These are phyloP conservation scores for Icerya purchasi DNA, from an alignment of 2,888 invertebrate species.

Conservation along the genomic window DNA sequence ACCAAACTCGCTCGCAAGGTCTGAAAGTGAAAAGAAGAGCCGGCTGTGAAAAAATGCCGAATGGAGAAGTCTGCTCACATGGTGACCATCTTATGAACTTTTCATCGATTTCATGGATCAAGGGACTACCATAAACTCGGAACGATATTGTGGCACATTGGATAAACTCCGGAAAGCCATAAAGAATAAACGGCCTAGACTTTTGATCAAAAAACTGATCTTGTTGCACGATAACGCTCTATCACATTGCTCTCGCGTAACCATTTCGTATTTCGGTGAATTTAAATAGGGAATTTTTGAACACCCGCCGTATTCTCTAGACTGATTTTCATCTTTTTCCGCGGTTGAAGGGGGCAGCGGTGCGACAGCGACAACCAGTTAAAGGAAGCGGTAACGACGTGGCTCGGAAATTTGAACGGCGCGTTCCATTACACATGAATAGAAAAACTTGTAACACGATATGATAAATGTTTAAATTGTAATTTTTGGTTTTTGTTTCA, in stretches of 20 bases:
- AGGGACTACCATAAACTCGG: conserved; percentile 14
- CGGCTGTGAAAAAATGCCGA: too few species aligned
- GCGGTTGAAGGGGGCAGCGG: too few species aligned
- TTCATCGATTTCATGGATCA: conserved; percentile 13
- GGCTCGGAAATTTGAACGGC: too few species aligned
- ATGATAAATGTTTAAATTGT: too few species aligned
- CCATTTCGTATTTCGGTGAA: conserved; percentile 7
- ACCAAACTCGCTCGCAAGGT: conserved; percentile 10
- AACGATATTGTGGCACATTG: conserved; percentile 7
- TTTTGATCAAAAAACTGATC: neutral
- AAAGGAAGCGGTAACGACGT: too few species aligned
- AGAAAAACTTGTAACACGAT: too few species aligned
- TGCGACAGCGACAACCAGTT: too few species aligned
- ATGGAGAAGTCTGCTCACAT: too few species aligned
- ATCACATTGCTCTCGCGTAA: conserved; percentile 13
- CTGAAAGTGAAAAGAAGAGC: conserved; percentile 13
- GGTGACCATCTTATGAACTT: conserved; percentile 15
- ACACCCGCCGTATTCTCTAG: conserved; percentile 12
- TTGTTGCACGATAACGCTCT: conserved; percentile 10
- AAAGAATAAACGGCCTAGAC: conserved; percentile 6
- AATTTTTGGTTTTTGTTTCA: too few species aligned
- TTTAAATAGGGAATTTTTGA: conserved; percentile 8
- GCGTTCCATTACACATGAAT: too few species aligned
- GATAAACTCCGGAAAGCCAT: conserved; percentile 2
- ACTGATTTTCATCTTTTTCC: conserved; percentile 15